Conservation (phyloP, 2,888 invertebrate species). For the Cybosia mesomella region DNA sequence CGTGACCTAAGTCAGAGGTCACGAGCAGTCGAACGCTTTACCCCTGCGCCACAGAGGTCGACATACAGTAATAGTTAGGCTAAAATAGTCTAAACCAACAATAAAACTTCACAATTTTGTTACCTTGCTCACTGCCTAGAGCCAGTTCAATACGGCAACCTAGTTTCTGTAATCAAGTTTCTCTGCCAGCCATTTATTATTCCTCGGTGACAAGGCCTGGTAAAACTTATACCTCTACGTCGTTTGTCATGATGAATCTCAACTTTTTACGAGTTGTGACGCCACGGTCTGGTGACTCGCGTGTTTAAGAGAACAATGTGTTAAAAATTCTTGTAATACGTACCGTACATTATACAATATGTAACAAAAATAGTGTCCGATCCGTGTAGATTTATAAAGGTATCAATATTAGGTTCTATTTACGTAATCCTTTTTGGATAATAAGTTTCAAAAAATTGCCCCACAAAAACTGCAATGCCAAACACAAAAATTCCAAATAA, state of each 20-base stretch:
- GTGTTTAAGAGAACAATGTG: neutral
- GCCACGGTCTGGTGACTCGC: conserved; percentile 15
- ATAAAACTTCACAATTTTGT: neutral
- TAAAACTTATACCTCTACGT: conserved; percentile 42
- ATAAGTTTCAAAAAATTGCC: too few species aligned
- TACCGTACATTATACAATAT: neutral
- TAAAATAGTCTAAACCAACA: neutral
- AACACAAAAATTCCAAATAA: too few species aligned
- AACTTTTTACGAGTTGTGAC: conserved; percentile 37
- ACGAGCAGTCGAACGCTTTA: too few species aligned
- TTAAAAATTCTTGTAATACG: neutral
- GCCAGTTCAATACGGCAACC: conserved; percentile 20
- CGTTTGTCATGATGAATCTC: conserved; percentile 46
- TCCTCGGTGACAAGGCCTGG: conserved; percentile 34
- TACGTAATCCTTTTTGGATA: too few species aligned
- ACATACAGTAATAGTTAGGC: neutral
- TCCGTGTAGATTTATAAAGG: too few species aligned
- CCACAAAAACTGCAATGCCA: too few species aligned
- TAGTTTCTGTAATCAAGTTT: conserved; percentile 49
- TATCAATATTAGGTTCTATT: too few species aligned
- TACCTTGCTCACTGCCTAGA: neutral
- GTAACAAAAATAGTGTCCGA: too few species aligned
- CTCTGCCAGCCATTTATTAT: conserved; percentile 49
- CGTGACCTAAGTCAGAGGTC: too few species aligned
- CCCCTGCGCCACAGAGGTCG: too few species aligned